Evolutionary conservation across 2,797 vertebrate species (phyloP).

Genomic region (Syncerus caffer): DNA sequence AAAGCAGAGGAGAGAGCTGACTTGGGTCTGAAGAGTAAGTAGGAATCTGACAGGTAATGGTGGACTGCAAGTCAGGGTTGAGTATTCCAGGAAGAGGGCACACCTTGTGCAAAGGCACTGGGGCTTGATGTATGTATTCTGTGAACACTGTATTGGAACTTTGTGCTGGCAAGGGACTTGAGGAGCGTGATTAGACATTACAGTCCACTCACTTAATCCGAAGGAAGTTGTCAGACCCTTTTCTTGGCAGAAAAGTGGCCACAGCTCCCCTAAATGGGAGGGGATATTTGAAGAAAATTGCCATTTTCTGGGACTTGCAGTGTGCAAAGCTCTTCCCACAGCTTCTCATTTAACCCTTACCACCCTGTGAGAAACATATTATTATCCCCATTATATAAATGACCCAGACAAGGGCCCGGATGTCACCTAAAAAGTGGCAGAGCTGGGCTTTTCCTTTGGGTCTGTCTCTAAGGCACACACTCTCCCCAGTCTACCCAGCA

Average conservation of each 20-base stretch:
- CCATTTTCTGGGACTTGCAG: not conserved
- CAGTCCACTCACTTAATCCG: not conserved
- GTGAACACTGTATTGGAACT: not conserved
- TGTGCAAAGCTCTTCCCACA: not conserved
- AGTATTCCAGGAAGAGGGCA: not conserved
- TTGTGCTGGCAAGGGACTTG: not conserved
- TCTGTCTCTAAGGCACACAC: not conserved
- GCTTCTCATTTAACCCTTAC: not conserved
- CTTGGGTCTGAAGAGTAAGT: not conserved
- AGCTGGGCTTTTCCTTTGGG: not conserved
- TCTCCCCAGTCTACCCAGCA: not conserved
- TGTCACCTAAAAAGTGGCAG: too few relatives aligned
- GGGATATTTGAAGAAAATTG: not conserved
- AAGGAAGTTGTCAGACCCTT: not conserved
- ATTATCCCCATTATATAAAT: not conserved
- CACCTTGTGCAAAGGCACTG: not conserved
- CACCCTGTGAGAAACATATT: not conserved
- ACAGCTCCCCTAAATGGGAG: rapidly evolving
- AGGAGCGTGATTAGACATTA: not conserved
- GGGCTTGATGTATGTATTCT: rapidly evolving
- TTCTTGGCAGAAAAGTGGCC: not conserved
- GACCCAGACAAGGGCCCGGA: not conserved
- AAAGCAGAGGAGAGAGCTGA: not conserved
- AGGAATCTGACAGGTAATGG: not conserved
- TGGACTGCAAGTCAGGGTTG: rapidly evolving